phyloP scores from a whole-genome alignment of 2,888 invertebrate species.

The Alentia gelatinosa region DNA sequence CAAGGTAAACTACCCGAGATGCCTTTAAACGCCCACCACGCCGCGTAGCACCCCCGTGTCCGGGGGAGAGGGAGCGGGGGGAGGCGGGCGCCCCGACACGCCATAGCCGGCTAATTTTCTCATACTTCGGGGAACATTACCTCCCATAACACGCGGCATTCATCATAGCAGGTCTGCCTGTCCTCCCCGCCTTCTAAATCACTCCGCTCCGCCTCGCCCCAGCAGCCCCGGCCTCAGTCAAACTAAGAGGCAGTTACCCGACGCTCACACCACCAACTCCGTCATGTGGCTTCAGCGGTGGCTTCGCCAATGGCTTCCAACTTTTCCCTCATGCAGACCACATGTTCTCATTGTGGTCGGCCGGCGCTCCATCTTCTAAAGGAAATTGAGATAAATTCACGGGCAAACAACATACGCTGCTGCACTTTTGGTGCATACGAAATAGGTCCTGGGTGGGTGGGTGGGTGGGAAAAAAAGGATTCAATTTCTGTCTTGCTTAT shows the following conservation, averaged over 20 bases:
- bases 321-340: neutral
- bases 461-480: no score
- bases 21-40: neutral
- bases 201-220: neutral
- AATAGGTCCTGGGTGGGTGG: no score
- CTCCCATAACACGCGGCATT: constrained; percentile 27
- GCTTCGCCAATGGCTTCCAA: neutral
- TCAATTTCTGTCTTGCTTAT: no score
- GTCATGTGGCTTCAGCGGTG: neutral
- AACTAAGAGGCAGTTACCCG: neutral
- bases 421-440: no score
- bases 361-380: neutral
- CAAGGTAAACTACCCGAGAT: neutral
- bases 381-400: neutral
- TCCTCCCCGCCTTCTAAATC: neutral
- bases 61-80: no score
- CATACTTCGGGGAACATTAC: constrained; percentile 45
- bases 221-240: constrained; percentile 22
- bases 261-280: neutral
- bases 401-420: neutral
- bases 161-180: neutral
- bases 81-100: neutral
- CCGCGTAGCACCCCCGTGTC: neutral
- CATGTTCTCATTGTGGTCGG: neutral
- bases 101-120: constrained; percentile 8